Conservation (phyloP, 2,888 invertebrate genomes). For the Pecten maximus region DNA sequence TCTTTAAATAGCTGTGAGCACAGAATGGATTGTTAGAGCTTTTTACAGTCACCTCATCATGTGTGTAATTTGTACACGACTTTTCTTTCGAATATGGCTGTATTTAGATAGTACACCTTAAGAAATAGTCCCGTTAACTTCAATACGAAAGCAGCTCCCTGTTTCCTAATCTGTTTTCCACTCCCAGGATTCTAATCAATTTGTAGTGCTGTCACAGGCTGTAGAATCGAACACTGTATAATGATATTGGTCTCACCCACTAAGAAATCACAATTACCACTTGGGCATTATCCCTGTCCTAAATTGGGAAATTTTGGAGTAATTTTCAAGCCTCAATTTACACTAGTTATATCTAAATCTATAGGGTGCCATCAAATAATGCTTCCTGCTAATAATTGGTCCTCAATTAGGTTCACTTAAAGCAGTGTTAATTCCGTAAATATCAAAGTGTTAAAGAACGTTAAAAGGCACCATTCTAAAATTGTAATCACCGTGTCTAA, state of each 20-base stretch:
- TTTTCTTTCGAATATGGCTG: not conserved
- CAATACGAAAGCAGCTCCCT: not conserved
- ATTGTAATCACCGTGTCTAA: not conserved
- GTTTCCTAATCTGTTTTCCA: not conserved
- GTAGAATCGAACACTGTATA: not conserved
- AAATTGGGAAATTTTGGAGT: not conserved
- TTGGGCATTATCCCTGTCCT: not conserved
- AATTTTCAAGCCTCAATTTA: not conserved
- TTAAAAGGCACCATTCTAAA: not conserved
- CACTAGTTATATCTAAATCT: slow-evolving; percentile 6
- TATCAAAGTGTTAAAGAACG: not conserved
- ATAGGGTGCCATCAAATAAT: not conserved
- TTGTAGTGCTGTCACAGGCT: not conserved
- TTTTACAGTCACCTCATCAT: not conserved
- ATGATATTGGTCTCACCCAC: not conserved
- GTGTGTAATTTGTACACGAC: not conserved
- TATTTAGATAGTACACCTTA: not conserved
- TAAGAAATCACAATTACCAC: not conserved
- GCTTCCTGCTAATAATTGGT: not conserved
- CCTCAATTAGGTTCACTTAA: not conserved
- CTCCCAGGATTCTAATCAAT: not conserved
- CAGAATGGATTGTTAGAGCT: not conserved
- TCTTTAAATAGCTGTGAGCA: not conserved
- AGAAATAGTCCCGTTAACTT: not conserved
- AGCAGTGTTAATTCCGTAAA: not conserved